phyloP scores from a whole-genome alignment of 2,888 invertebrate species.

The Zaprionus lineosus region DNA sequence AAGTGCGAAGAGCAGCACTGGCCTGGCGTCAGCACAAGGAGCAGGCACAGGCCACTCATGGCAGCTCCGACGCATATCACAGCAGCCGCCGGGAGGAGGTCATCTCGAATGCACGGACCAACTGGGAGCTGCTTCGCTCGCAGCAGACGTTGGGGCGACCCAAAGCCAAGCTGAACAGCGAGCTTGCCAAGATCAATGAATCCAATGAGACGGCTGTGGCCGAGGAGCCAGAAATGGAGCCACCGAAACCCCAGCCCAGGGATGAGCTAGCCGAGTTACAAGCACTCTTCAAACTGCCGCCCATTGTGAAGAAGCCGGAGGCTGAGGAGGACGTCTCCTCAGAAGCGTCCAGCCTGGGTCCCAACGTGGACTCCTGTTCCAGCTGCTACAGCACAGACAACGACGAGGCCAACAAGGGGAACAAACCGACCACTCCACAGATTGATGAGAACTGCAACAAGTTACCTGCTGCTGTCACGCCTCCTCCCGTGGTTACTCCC shows the following conservation, averaged over 20 bases:
- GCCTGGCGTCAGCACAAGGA: conserved; percentile 92
- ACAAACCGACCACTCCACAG: conserved; percentile 27
- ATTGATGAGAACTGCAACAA: conserved; percentile 64
- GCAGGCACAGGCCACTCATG: conserved; percentile 83
- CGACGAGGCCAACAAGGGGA: conserved; percentile 64
- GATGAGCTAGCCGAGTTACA: conserved; percentile 65
- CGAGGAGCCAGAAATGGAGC: conserved; percentile 35
- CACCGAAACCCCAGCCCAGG: conserved; percentile 13
- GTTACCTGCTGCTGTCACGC: conserved; percentile 6
- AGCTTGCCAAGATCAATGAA: conserved; percentile 75
- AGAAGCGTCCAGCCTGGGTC: conserved; percentile 87
- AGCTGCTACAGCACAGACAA: conserved; percentile 84
- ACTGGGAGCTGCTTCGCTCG: conserved; percentile 91
- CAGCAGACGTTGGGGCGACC: conserved; percentile 83
- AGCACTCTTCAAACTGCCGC: conserved; percentile 79
- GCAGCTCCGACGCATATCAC: conserved; percentile 84
- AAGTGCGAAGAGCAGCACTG: conserved; percentile 90
- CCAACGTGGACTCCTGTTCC: conserved; percentile 87
- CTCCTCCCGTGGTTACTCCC: conserved; percentile 4
- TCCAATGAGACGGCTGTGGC: conserved; percentile 63
- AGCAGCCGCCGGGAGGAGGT: conserved; percentile 90
- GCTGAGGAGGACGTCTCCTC: conserved; percentile 82
- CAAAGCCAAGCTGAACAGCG: conserved; percentile 62
- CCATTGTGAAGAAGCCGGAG: conserved; percentile 62
- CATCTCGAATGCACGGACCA: conserved; percentile 92